These are phyloP conservation scores for Melanotaenia nigrans DNA, from an alignment of 2,797 vertebrate genomes.

Conservation along the genomic window DNA sequence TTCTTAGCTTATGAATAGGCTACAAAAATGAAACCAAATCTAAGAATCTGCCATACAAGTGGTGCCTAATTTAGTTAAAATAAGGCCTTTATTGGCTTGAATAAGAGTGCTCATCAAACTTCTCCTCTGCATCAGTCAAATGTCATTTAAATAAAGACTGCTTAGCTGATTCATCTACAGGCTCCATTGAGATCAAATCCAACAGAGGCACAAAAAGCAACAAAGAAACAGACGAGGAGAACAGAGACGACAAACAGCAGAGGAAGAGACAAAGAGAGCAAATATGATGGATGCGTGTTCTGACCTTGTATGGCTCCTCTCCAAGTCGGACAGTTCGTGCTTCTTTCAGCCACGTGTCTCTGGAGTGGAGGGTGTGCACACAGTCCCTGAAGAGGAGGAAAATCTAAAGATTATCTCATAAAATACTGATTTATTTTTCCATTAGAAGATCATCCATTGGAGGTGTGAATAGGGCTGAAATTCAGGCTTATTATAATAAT, in stretches of 20 bases:
- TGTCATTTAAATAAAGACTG: conserved; percentile 1
- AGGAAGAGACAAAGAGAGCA: background rate
- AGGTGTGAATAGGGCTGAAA: background rate
- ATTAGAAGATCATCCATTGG: too few species aligned
- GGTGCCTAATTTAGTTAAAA: background rate
- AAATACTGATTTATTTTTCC: background rate
- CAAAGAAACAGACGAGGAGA: background rate
- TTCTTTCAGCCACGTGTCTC: conserved; percentile 96
- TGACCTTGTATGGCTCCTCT: conserved; percentile 94
- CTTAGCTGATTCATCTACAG: background rate
- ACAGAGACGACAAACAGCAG: background rate
- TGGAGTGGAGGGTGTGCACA: conserved; percentile 93
- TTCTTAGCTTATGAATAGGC: background rate
- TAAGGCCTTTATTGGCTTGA: background rate
- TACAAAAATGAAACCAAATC: background rate
- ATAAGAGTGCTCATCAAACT: background rate
- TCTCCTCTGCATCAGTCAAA: conserved; percentile 3
- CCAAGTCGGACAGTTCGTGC: conserved; percentile 91
- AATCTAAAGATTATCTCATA: background rate
- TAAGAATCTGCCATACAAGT: background rate
- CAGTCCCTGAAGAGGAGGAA: conserved; percentile 85
- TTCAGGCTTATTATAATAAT: background rate
- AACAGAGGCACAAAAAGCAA: background rate
- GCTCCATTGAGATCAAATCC: background rate
- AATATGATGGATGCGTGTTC: background rate